Conservation (phyloP, 2,113 vertebrate genomes). For the Oncorhynchus masou region DNA sequence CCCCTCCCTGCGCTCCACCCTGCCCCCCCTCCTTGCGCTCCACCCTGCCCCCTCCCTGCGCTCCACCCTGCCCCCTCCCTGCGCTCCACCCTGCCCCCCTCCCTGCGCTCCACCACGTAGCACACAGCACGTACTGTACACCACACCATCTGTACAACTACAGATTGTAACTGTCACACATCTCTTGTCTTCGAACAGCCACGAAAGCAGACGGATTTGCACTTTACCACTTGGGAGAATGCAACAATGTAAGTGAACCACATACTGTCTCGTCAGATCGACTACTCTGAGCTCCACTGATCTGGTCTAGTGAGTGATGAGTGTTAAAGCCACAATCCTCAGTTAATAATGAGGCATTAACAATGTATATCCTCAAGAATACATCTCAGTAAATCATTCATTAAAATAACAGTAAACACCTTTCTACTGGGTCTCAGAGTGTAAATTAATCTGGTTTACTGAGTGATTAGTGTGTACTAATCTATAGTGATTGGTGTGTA, state of each 20-base stretch:
- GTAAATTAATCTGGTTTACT: too few species aligned
- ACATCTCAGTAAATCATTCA: too few species aligned
- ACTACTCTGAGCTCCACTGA: background rate
- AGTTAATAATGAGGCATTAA: too few species aligned
- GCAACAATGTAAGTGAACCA: conserved; percentile 94
- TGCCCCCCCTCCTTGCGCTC: conserved; percentile 26
- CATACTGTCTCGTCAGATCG: background rate
- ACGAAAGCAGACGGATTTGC: conserved; percentile 98
- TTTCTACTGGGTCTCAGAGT: too few species aligned
- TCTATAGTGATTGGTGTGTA: too few species aligned
- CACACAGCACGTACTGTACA: background rate
- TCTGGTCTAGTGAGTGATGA: background rate
- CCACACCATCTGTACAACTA: background rate
- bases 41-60: conserved; percentile 35
- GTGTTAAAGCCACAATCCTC: too few species aligned
- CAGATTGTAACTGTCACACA: background rate
- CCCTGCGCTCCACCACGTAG: conserved; percentile 6
- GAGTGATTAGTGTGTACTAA: too few species aligned
- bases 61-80: too few species aligned
- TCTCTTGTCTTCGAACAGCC: conserved; percentile 78
- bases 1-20: background rate
- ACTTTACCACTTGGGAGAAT: conserved; percentile 99
- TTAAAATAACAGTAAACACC: too few species aligned
- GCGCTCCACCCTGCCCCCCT: conserved; percentile 8
- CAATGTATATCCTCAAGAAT: too few species aligned